Conservation (phyloP, 2,888 invertebrate species). For the Ametastegia equiseti region DNA sequence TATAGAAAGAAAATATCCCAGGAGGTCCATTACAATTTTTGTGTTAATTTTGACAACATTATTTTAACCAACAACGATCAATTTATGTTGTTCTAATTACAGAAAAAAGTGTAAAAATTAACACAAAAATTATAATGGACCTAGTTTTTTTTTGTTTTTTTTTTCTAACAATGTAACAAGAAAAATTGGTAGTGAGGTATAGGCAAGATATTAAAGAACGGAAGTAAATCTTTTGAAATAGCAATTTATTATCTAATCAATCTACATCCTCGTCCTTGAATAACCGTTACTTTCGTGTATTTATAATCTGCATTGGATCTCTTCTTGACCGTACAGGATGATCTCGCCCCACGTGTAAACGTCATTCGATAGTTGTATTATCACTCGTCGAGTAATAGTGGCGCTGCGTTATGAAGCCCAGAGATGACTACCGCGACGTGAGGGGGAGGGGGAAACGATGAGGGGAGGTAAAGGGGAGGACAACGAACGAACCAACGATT, state of each 20-base stretch:
- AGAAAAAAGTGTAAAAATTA: too few relatives aligned
- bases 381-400: background rate
- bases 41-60: too few relatives aligned
- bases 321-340: background rate
- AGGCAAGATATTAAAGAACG: background rate
- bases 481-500: slow-evolving; percentile 29
- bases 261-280: background rate
- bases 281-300: background rate
- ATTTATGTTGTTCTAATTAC: too few relatives aligned
- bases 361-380: slow-evolving; percentile 1
- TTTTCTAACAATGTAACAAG: too few relatives aligned
- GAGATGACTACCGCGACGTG: background rate
- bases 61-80: too few relatives aligned
- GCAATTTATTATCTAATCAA: background rate
- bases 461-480: background rate
- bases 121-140: too few relatives aligned
- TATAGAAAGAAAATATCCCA: too few relatives aligned
- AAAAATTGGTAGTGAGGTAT: too few relatives aligned
- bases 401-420: slow-evolving; percentile 25
- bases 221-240: background rate
- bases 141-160: too few relatives aligned
- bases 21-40: too few relatives aligned
- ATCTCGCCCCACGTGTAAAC: slow-evolving; percentile 14
- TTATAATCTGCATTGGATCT: background rate
- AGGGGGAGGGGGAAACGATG: background rate